Percentiles rank a stretch among this genome's conserved stretches.
Evolutionary conservation across 2,888 invertebrate species (phyloP).

Genomic region (Eilema caniola): DNA sequence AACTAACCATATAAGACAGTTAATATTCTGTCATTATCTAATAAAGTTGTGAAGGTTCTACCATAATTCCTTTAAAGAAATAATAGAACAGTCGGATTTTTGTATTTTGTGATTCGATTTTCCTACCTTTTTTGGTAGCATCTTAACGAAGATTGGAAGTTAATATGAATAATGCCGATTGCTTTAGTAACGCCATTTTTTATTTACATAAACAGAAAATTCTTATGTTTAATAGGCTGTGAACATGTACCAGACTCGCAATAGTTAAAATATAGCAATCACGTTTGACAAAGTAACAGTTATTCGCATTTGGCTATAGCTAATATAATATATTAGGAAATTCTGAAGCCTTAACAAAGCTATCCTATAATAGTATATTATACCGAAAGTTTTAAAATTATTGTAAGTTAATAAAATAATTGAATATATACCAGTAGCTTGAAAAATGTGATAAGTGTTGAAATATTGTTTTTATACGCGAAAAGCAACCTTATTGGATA

Average conservation of each 20-base stretch:
- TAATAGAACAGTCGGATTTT: no score
- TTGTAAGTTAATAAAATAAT: not conserved
- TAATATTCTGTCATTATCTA: no score
- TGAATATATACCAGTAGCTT: not conserved
- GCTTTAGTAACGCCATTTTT: not conserved
- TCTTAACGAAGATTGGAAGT: not conserved
- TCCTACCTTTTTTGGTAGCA: not conserved
- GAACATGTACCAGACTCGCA: not conserved
- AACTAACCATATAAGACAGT: no score
- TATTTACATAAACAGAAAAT: not conserved
- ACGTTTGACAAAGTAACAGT: not conserved
- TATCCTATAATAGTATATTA: not conserved
- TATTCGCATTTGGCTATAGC: not conserved
- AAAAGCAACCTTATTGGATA: not conserved
- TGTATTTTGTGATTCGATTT: not conserved
- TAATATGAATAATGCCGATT: not conserved
- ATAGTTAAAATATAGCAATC: not conserved
- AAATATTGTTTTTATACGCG: not conserved
- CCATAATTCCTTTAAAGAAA: no score
- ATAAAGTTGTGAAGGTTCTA: no score
- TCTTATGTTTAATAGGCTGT: not conserved
- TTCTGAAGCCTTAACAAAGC: not conserved
- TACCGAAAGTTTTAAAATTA: not conserved
- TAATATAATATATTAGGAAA: not conserved
- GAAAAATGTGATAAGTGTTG: slow-evolving; percentile 3